Percentiles rank a stretch among this genome's conserved stretches.
These are phyloP conservation scores for Misgurnus mizolepis DNA, from an alignment of 2,113 vertebrate species.

Conservation along the genomic window DNA sequence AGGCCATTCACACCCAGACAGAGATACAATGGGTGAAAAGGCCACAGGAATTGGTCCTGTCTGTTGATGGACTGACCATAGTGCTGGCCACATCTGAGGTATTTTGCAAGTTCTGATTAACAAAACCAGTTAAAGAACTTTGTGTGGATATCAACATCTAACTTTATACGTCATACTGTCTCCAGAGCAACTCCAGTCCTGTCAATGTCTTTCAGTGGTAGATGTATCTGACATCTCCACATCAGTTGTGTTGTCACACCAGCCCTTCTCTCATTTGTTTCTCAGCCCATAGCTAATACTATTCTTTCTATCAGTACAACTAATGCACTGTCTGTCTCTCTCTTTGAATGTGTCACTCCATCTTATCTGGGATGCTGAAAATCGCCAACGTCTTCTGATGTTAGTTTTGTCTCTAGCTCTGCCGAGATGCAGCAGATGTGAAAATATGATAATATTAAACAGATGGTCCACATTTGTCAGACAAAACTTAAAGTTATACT, in stretches of 20 bases:
- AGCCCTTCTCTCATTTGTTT: slow-evolving; percentile 3
- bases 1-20: slow-evolving; percentile 7
- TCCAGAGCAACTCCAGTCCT: not conserved
- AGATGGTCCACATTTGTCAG: not conserved
- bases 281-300: not conserved
- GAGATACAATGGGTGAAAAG: slow-evolving; percentile 6
- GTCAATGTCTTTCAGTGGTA: not conserved
- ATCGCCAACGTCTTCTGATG: not conserved
- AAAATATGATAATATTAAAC: slow-evolving; percentile 4
- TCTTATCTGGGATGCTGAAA: slow-evolving; percentile 10
- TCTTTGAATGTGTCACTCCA: slow-evolving; percentile 23
- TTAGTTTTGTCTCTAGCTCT: too few relatives aligned
- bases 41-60: slow-evolving; percentile 3
- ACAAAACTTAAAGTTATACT: too few relatives aligned
- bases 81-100: too few relatives aligned
- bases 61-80: not conserved
- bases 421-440: slow-evolving; percentile 8
- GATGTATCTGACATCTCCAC: slow-evolving; percentile 15
- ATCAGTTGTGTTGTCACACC: slow-evolving; percentile 16
- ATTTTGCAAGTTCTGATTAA: too few relatives aligned
- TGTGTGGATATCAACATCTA: not conserved
- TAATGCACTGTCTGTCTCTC: slow-evolving; percentile 16
- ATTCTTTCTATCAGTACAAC: slow-evolving; percentile 24
- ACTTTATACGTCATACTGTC: not conserved
- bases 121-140: too few relatives aligned